Percentiles rank a stretch among this genome's conserved stretches.
Evolutionary conservation across 2,888 invertebrate genomes (phyloP).

Genomic region (Cotesia congregata): DNA sequence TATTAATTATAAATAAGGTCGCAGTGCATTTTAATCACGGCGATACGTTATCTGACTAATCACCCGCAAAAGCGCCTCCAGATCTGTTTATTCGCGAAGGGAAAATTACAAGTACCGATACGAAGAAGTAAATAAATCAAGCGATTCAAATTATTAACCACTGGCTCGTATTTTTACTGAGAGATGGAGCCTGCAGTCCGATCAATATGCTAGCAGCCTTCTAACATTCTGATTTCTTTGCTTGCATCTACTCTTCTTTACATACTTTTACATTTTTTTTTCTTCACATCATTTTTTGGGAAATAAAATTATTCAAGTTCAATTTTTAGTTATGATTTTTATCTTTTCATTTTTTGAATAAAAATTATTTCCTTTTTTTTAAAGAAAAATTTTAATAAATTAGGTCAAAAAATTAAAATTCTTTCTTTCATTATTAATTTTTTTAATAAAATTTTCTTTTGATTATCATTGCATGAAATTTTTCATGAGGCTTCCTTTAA

Average conservation of each 20-base stretch:
- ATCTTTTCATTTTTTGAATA: no score
- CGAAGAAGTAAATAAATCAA: slow-evolving; percentile 2
- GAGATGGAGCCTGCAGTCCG: slow-evolving; percentile 59
- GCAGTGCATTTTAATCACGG: not conserved
- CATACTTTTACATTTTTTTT: slow-evolving; percentile 39
- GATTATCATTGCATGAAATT: no score
- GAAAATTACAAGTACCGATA: not conserved
- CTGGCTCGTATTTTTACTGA: slow-evolving; percentile 50
- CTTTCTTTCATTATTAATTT: no score
- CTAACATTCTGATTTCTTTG: slow-evolving; percentile 63
- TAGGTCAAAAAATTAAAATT: no score
- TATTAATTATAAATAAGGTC: slow-evolving; percentile 7
- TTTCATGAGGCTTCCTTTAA: no score
- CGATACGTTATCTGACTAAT: not conserved
- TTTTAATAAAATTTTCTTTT: no score
- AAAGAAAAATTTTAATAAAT: no score
- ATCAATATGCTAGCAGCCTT: slow-evolving; percentile 64
- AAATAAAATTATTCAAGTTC: not conserved
- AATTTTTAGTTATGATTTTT: no score
- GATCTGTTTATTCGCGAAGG: not conserved
- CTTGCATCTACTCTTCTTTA: slow-evolving; percentile 49
- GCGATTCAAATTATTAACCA: slow-evolving; percentile 29
- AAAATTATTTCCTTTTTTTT: no score
- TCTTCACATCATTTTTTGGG: slow-evolving; percentile 17
- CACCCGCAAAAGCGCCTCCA: not conserved